Conservation (phyloP, 2,888 invertebrate species). For the Papilio elwesi region DNA sequence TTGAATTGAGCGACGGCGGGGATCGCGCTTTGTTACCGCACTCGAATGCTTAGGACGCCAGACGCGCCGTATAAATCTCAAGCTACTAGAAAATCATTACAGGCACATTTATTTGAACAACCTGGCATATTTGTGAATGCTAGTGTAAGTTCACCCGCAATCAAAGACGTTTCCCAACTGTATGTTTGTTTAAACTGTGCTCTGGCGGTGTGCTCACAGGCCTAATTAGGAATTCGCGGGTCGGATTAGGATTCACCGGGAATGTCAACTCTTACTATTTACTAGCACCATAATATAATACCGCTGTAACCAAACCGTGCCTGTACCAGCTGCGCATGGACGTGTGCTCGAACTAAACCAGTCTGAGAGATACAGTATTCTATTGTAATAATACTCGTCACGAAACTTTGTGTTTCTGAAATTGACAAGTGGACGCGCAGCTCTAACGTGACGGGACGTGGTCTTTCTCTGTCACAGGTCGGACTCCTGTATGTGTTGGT, state of each 20-base stretch:
- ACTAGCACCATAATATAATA: slow-evolving; percentile 38
- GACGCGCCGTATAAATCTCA: no score
- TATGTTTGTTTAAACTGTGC: no score
- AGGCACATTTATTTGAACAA: no score
- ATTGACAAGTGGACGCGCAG: no score
- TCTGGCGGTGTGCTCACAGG: neutral
- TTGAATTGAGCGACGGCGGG: no score
- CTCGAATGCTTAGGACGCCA: no score
- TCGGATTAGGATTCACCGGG: neutral
- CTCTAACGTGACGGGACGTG: neutral
- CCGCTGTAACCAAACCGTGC: slow-evolving; percentile 17
- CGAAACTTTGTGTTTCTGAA: no score
- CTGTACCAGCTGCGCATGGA: neutral
- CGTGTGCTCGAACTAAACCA: neutral
- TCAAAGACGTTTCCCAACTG: no score
- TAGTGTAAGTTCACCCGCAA: no score
- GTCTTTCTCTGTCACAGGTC: neutral
- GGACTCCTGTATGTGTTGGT: neutral
- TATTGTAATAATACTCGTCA: neutral
- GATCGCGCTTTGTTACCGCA: no score
- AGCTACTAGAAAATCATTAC: no score
- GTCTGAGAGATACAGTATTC: neutral
- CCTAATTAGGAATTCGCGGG: neutral
- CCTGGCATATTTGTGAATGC: no score
- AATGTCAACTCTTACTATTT: slow-evolving; percentile 37